phyloP scores from a whole-genome alignment of 1,140 invertebrate species.

The Bombus impatiens region DNA sequence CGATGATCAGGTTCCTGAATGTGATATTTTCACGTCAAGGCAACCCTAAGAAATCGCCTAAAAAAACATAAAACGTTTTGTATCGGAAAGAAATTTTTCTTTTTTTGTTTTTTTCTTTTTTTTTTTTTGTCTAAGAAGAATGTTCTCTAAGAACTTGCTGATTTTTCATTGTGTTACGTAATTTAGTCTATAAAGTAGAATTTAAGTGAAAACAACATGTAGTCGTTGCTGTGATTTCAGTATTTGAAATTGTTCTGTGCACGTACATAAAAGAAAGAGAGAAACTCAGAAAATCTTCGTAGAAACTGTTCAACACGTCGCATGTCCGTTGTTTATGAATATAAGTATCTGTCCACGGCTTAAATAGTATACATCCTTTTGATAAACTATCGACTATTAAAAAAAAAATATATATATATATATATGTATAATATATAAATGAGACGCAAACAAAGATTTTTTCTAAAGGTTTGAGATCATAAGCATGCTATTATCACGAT shows the following conservation, averaged over 20 bases:
- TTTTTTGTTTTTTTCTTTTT: fast-evolving
- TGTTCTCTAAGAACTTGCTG: background rate
- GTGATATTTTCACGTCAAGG: background rate
- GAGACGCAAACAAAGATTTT: background rate
- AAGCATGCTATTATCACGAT: background rate
- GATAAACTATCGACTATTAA: background rate
- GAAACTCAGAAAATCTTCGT: background rate
- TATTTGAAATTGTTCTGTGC: background rate
- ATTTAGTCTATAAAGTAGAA: background rate
- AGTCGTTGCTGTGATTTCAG: background rate
- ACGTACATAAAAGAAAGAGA: too few species aligned
- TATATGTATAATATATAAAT: background rate
- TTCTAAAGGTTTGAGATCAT: background rate
- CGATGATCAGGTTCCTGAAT: background rate
- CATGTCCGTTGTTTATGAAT: background rate
- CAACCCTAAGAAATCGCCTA: background rate
- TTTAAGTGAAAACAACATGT: background rate
- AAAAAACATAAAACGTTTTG: background rate
- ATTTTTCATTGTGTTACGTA: background rate
- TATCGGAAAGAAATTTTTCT: background rate
- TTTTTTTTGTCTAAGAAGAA: background rate
- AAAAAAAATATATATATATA: background rate
- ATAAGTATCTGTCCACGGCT: background rate
- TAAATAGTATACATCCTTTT: background rate
- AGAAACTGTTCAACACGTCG: background rate